A percentile compares a stretch with the other conserved stretches of the same genome.
phyloP scores from a whole-genome alignment of 1,140 invertebrate genomes.

The Tetranychus urticae region DNA sequence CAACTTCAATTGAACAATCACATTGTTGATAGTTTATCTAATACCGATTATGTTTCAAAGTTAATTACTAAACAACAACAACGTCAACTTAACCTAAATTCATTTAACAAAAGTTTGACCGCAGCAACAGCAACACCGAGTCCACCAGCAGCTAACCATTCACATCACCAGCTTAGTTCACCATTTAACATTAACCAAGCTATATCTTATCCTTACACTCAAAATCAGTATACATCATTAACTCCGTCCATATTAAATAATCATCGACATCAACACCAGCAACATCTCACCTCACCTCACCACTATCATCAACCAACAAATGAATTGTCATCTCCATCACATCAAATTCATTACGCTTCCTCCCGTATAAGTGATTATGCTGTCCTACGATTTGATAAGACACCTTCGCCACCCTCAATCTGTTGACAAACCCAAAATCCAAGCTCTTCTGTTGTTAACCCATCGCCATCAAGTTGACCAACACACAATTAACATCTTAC shows the following conservation, averaged over 20 bases:
- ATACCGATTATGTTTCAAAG: no score
- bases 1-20: background rate
- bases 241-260: background rate
- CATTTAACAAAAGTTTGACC: no score
- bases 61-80: background rate
- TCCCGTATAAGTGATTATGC: conserved; percentile 8
- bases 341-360: background rate
- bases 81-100: background rate
- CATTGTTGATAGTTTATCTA: no score
- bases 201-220: no score
- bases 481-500: no score
- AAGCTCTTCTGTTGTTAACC: no score
- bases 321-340: background rate
- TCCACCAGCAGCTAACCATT: no score
- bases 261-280: no score
- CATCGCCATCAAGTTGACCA: no score
- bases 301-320: background rate
- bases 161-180: no score
- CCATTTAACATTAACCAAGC: no score
- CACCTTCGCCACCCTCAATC: conserved; percentile 6
- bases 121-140: no score
- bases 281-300: background rate
- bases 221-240: background rate
- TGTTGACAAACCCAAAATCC: background rate
- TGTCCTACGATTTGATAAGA: conserved; percentile 7